A percentile compares a stretch with the other conserved stretches of the same genome.
Conservation (phyloP, 1,140 invertebrate species). For the Eumaeus atala region DNA sequence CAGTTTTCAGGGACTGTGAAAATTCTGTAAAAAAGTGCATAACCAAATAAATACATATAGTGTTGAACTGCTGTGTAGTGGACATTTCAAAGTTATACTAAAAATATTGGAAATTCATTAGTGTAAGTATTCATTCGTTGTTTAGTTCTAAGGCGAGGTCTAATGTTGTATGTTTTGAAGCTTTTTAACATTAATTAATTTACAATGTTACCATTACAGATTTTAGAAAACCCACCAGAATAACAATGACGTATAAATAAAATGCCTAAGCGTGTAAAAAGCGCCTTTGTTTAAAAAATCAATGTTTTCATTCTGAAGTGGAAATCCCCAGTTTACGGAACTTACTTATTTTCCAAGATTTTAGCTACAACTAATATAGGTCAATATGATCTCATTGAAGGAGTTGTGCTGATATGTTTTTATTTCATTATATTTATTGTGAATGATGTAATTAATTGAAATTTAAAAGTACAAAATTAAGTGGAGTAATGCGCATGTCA, state of each 20-base stretch:
- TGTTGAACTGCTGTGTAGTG: slow-evolving; percentile 40
- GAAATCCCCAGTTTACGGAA: background rate
- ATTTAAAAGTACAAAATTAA: background rate
- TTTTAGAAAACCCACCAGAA: background rate
- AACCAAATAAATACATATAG: slow-evolving; percentile 24
- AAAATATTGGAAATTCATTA: slow-evolving; percentile 29
- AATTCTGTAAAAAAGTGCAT: slow-evolving; percentile 60
- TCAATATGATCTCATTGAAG: background rate
- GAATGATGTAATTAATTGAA: background rate
- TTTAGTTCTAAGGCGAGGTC: background rate
- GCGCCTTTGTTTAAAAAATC: slow-evolving; percentile 10
- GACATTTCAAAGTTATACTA: slow-evolving; percentile 24
- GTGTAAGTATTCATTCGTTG: slow-evolving; percentile 40
- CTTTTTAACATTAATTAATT: background rate
- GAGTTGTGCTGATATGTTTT: background rate
- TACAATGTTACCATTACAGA: background rate
- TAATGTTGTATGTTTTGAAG: background rate
- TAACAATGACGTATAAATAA: background rate
- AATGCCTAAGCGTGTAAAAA: background rate
- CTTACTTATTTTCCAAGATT: too few species aligned
- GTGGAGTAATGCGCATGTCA: slow-evolving; percentile 22
- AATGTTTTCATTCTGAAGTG: slow-evolving; percentile 19
- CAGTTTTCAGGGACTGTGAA: slow-evolving; percentile 58
- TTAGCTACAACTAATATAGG: too few species aligned
- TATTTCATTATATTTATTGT: background rate